Evolutionary conservation across 2,113 vertebrate genomes (phyloP).

Genomic region (Microcebus ravelobensis): DNA sequence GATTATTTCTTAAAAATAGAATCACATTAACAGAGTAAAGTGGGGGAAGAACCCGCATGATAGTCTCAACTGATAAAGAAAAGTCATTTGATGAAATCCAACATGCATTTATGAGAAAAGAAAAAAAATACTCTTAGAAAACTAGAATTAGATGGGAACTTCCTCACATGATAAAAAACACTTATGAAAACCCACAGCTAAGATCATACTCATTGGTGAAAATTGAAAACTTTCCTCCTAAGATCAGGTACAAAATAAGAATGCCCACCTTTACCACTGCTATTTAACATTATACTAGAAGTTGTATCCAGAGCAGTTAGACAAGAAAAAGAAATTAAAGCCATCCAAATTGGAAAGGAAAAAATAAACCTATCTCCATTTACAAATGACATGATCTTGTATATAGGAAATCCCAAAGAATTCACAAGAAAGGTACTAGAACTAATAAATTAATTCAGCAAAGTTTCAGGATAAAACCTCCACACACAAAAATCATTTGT

Average conservation of each 20-base stretch:
- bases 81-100: neutral
- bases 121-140: neutral
- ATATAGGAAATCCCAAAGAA: neutral
- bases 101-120: neutral
- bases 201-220: neutral
- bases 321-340: neutral
- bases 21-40: neutral
- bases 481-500: neutral
- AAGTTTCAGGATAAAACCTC: neutral
- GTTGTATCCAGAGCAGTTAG: neutral
- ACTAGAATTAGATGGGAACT: neutral
- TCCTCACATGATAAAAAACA: neutral
- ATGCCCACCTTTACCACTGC: neutral
- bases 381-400: neutral
- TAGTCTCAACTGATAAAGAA: neutral
- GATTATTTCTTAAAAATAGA: slow-evolving; percentile 10
- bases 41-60: neutral
- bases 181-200: slow-evolving; percentile 18
- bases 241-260: neutral
- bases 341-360: neutral
- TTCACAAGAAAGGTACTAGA: neutral
- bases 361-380: neutral
- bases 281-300: neutral
- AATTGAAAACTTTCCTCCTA: slow-evolving; percentile 9
- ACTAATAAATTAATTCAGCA: neutral